Evolutionary conservation across 2,113 vertebrate species (phyloP).

Genomic region (Centropus unirufus): DNA sequence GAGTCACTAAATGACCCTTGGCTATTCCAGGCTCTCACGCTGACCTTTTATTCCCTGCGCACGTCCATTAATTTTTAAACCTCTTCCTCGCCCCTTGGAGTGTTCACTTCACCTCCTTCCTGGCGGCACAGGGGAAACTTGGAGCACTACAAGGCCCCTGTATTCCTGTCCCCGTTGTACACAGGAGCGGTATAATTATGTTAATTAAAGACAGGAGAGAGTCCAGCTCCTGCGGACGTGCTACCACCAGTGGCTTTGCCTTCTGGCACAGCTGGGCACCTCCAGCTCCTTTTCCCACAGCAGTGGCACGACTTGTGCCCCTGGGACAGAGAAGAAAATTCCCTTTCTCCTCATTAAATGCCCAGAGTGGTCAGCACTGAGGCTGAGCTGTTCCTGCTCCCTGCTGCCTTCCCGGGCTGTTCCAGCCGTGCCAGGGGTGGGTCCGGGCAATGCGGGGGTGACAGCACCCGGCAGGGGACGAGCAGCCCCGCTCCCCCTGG

Average conservation of each 20-base stretch:
- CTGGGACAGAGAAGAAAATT: background rate
- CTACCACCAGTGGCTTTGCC: background rate
- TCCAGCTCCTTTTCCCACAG: background rate
- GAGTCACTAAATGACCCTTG: slow-evolving; percentile 24
- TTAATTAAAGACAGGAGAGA: background rate
- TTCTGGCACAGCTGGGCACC: rapidly evolving
- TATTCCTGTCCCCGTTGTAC: rapidly evolving
- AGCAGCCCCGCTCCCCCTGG: background rate
- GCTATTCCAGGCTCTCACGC: background rate
- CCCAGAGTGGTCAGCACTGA: rapidly evolving
- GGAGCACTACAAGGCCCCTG: background rate
- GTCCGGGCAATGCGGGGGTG: background rate
- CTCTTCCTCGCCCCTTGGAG: background rate
- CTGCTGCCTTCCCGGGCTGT: background rate
- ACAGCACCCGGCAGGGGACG: background rate
- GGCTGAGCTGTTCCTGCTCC: background rate
- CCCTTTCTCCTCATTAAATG: background rate
- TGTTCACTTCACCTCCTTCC: background rate
- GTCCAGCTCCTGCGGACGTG: rapidly evolving
- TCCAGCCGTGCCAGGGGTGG: background rate
- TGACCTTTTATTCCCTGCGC: slow-evolving; percentile 16
- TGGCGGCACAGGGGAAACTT: rapidly evolving
- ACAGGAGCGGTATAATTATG: rapidly evolving
- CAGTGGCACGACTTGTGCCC: background rate
- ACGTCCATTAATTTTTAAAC: background rate